Percentiles rank a stretch among this genome's conserved stretches.
Evolutionary conservation across 64 coral and sea anemone species (phyloP).

Genomic region (Platygyra sinensis): DNA sequence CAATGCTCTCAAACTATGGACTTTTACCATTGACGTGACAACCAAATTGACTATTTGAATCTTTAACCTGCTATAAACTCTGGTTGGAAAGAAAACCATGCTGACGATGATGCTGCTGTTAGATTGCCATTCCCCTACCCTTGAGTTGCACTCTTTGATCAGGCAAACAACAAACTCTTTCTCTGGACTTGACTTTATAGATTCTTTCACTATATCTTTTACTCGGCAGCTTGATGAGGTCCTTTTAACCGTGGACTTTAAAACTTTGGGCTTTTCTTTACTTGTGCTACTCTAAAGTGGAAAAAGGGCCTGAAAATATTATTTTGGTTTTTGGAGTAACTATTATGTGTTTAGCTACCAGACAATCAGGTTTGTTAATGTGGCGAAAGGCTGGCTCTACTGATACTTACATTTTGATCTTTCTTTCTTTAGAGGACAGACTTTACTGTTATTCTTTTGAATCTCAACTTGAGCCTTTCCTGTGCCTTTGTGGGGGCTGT

Average conservation of each 20-base stretch:
- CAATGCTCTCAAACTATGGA: background rate
- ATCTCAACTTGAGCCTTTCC: conserved; percentile 9
- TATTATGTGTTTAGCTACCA: background rate
- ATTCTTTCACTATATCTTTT: background rate
- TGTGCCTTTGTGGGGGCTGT: conserved; percentile 15
- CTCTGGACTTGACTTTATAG: background rate
- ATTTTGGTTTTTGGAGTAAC: background rate
- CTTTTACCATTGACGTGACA: background rate
- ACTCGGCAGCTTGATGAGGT: background rate
- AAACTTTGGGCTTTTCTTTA: no score
- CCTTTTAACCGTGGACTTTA: background rate
- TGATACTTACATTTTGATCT: conserved; percentile 15
- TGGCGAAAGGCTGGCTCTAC: background rate
- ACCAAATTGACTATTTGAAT: background rate
- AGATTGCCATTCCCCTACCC: background rate
- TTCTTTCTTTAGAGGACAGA: background rate
- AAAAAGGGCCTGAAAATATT: background rate
- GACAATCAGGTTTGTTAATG: background rate
- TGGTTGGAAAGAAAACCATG: background rate
- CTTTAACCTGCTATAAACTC: background rate
- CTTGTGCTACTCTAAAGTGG: no score
- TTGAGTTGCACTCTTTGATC: background rate
- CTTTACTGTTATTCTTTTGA: background rate
- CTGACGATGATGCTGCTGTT: background rate
- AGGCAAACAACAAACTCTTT: background rate